Percentiles rank a stretch among this genome's conserved stretches.
Evolutionary conservation across 2,797 vertebrate genomes (phyloP).

Genomic region (Catamblyrhynchus diadema): DNA sequence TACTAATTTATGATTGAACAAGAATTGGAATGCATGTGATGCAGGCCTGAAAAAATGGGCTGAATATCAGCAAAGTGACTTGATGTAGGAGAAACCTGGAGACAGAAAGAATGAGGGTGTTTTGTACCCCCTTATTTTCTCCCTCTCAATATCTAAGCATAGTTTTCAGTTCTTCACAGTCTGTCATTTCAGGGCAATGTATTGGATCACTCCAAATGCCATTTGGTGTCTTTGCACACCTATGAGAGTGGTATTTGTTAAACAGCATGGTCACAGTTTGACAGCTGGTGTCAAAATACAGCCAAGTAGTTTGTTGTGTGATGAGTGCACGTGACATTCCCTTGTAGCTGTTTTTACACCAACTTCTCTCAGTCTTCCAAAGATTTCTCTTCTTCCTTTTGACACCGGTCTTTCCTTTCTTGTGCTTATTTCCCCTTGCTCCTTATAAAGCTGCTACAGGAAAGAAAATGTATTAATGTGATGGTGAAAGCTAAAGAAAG

Average conservation of each 20-base stretch:
- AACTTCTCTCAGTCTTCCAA: not conserved
- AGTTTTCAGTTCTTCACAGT: not conserved
- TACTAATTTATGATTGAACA: not conserved
- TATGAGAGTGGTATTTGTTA: not conserved
- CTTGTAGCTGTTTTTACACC: not conserved
- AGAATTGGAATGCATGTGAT: not conserved
- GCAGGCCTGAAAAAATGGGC: not conserved
- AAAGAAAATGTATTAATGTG: not conserved
- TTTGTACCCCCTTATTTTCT: not conserved
- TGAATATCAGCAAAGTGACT: not conserved
- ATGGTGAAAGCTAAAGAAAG: not conserved
- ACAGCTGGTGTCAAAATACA: conserved; percentile 49
- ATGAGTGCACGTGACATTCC: not conserved
- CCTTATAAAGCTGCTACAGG: not conserved
- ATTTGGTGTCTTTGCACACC: not conserved
- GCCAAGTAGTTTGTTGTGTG: not conserved
- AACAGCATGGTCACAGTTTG: conserved; percentile 28
- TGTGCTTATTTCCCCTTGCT: not conserved
- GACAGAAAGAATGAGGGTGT: not conserved
- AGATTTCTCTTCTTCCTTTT: not conserved
- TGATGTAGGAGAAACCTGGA: not conserved
- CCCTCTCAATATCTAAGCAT: not conserved
- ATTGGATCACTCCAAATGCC: not conserved
- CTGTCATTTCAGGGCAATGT: not conserved
- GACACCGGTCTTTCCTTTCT: not conserved